Conservation (phyloP, 2,888 invertebrate genomes). For the Papilio protenor region DNA sequence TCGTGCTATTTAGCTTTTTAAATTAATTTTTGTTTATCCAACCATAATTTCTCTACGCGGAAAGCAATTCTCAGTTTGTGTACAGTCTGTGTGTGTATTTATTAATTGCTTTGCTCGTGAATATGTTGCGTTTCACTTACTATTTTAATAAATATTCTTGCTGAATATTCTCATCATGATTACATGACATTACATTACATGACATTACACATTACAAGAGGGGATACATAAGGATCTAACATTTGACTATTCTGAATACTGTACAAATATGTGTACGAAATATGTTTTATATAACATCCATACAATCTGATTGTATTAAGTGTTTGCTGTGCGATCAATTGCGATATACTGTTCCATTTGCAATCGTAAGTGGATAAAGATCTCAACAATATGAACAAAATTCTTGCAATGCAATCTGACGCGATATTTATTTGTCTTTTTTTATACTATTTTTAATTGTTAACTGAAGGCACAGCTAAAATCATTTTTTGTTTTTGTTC, state of each 20-base stretch:
- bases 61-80: background rate
- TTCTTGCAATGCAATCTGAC: background rate
- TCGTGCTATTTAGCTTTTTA: background rate
- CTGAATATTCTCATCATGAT: too few species aligned
- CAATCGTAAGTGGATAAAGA: background rate
- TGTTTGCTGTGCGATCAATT: background rate
- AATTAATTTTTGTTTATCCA: background rate
- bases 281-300: background rate
- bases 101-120: background rate
- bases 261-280: background rate
- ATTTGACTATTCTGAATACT: background rate
- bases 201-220: background rate
- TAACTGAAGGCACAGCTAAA: background rate
- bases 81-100: background rate
- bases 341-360: background rate
- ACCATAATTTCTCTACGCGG: background rate
- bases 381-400: background rate
- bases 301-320: background rate
- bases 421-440: background rate
- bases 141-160: too few species aligned
- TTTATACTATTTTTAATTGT: background rate
- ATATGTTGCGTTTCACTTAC: background rate
- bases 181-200: too few species aligned
- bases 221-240: background rate
- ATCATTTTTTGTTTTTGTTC: too few species aligned